Base-by-base conservation (phyloP, 2,113 vertebrate genomes). In the Saguinus midas region DNA sequence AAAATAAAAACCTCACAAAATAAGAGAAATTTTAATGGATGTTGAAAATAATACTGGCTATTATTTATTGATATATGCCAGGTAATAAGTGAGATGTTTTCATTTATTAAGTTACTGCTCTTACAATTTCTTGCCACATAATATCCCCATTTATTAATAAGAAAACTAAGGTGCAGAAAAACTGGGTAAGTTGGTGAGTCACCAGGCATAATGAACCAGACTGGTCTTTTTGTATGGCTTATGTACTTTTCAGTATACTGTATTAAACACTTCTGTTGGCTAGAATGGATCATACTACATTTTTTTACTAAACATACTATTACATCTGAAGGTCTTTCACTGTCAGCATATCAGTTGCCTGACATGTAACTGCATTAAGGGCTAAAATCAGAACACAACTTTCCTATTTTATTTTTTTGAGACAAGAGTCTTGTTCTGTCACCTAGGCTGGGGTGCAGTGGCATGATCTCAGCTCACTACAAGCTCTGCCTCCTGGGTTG, bases 21-120 rank as follows among this genome's bases (percentile, higher is more conserved):
- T 35, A 93, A 91, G 12, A 78, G 52, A 95, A 88, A 35, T 61
- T 64, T 93, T 82, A 88, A 81, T 48, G 27, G 45, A 55, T 76
- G 61, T 0, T 61, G 37, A 95, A 87, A 82, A 92, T 73, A 64
- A 90, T 75, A 90, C 58, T 92, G 40, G 35, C 43, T 87, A 91
- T 96, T 32, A 94, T 40, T 89, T 95, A 94, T 57, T 85, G 55
- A 96, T 78, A 72, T 17, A 96, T 52, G 8, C 18, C n/a, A 97
- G 12, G 37, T 91, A 91, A 85, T 84, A 85, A 97, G 40, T 5
- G 9, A 96, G 52, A 96, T 80, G n/a, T 93, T 91, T 87, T 85
- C 52, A 79, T 32, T 13, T 64, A 75, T 72, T 55, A 94, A 85
- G 81, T 93, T 93, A 79, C 12, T 45, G 17, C 23, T 75, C 40